Base-by-base conservation (phyloP, 2,113 vertebrate genomes). In the Osmerus eperlanus region DNA sequence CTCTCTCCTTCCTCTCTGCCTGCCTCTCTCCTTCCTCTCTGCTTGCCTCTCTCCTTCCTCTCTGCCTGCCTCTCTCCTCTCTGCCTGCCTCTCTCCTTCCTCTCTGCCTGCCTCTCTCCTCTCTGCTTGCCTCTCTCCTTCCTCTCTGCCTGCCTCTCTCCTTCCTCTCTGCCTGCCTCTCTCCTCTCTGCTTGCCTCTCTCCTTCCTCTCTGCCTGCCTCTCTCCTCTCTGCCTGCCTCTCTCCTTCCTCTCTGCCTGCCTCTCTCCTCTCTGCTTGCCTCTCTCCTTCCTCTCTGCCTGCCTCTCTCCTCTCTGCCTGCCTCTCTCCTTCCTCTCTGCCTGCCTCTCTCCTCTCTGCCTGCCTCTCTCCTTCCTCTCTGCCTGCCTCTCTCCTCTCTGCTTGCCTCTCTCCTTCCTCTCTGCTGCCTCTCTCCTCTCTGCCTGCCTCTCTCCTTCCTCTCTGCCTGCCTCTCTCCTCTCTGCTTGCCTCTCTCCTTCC, bases 91-190 rank as follows among this genome's bases (percentile, higher is more conserved):
- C 41, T 3, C 3, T 6, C 4, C 32, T 47, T 11, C 63, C 12
- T 67, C 55, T 87, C 60, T 70, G 67, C 72, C 79, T 65, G 84
- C 81, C 83, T 82, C 80, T 5, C 21, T 21, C 23, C 23, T 23
- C 23, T 23, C 23, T 23, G 23, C 23, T 1, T 23, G 23, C 23
- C 23, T 23, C 23, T 23, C 23, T 23, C 23, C 23, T 23, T 23
- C 23, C 23, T 23, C 23, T 23, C 23, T 23, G 23, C 23, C 23
- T 21, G 21, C 21, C 21, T 21, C 21, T 21, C 21, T 23, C 23
- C n/a, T n/a, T n/a, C n/a, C n/a, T n/a, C n/a, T n/a, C n/a, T n/a
- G n/a, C n/a, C n/a, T n/a, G n/a, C n/a, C n/a, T n/a, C n/a, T n/a
- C n/a, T n/a, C 21, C 1, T 23, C 21, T 23, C 21, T 23, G 21